These are phyloP conservation scores for Nesidiocoris tenuis DNA, from an alignment of 2,888 invertebrate species.

Conservation along the genomic window DNA sequence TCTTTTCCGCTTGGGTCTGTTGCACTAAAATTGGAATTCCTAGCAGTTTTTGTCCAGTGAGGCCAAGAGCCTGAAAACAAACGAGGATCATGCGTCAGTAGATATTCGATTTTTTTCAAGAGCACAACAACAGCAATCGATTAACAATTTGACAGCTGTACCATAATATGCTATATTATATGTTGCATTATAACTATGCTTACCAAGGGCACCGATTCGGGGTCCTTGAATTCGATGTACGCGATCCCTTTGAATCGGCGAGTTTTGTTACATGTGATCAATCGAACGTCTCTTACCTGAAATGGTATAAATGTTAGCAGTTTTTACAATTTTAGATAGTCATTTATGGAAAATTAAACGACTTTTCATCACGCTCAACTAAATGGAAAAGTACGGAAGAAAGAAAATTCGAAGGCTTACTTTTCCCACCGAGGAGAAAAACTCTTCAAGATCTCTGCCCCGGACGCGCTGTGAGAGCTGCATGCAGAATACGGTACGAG, in stretches of 20 bases:
- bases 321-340: constrained; percentile 1
- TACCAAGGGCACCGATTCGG: constrained; percentile 93
- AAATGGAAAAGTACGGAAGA: too few species aligned
- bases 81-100: background rate
- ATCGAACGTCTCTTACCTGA: constrained; percentile 83
- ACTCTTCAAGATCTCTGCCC: constrained; percentile 94
- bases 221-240: constrained; percentile 98
- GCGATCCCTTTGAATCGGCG: constrained; percentile 98
- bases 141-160: background rate
- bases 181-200: constrained; percentile 53
- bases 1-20: constrained; percentile 94
- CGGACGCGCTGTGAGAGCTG: constrained; percentile 92
- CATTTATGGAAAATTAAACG: too few species aligned
- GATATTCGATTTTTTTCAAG: background rate
- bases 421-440: constrained; percentile 98
- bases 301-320: constrained; percentile 23
- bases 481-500: constrained; percentile 99
- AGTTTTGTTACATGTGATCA: constrained; percentile 98
- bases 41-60: constrained; percentile 91
- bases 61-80: constrained; percentile 78
- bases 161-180: background rate
- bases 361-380: background rate
- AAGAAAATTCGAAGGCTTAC: too few species aligned
- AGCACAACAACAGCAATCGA: background rate
- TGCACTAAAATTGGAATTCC: constrained; percentile 98